Percentiles rank a stretch among this genome's conserved stretches.
phyloP scores from a whole-genome alignment of 2,113 vertebrate genomes.

The Charina bottae region DNA sequence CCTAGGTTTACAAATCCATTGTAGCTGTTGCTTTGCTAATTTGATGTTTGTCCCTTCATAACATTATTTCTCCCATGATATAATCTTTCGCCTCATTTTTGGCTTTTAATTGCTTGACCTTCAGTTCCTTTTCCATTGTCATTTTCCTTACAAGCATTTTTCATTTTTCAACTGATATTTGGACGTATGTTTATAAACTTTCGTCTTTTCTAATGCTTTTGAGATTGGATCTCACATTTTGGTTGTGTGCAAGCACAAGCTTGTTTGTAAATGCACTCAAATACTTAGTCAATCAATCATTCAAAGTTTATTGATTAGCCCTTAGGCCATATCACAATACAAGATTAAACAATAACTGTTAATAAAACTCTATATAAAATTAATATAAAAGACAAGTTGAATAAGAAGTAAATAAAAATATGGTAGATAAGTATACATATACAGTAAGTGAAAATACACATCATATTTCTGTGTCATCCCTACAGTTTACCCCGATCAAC shows the following conservation, averaged over 20 bases:
- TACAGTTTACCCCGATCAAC: too few relatives aligned
- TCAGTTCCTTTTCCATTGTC: not conserved
- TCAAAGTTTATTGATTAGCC: too few relatives aligned
- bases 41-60: not conserved
- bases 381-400: too few relatives aligned
- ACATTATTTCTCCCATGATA: not conserved
- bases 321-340: too few relatives aligned
- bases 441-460: too few relatives aligned
- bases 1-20: not conserved
- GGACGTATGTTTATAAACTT: not conserved
- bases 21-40: not conserved
- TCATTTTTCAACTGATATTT: not conserved
- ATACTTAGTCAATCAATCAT: too few relatives aligned
- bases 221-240: not conserved
- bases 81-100: not conserved
- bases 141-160: not conserved
- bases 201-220: not conserved
- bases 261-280: not conserved
- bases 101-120: not conserved
- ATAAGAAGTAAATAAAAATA: too few relatives aligned
- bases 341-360: too few relatives aligned
- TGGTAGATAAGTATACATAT: too few relatives aligned
- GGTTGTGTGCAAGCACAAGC: not conserved
- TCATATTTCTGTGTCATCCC: too few relatives aligned
- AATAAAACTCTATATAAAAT: too few relatives aligned